phyloP scores from a whole-genome alignment of 1,140 invertebrate genomes.

The Pseudobourletiella spinata region DNA sequence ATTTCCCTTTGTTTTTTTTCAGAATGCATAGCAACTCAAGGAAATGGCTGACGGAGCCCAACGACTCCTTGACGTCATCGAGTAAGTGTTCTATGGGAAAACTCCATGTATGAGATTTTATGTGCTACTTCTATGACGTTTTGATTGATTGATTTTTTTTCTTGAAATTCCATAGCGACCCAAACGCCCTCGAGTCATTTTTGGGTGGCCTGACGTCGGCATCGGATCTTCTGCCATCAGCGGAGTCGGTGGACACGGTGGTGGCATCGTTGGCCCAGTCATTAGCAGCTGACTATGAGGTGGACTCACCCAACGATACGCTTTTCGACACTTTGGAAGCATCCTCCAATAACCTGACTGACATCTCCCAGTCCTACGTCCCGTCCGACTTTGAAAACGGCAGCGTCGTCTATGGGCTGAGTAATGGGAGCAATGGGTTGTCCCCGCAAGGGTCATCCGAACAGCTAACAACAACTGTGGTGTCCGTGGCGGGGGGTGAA shows the following conservation, averaged over 20 bases:
- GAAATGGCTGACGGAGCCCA: conserved; percentile 36
- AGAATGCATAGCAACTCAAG: conserved; percentile 30
- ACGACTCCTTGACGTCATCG: conserved; percentile 36
- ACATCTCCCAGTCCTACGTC: conserved; percentile 35
- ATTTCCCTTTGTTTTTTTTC: too few relatives aligned
- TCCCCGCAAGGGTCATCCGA: background rate
- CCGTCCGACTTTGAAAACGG: conserved; percentile 32
- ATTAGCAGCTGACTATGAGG: conserved; percentile 29
- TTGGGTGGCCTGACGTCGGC: conserved; percentile 29
- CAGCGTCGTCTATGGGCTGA: conserved; percentile 13
- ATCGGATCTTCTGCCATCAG: conserved; percentile 22
- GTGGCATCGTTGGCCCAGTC: conserved; percentile 30
- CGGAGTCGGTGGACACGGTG: conserved; percentile 30
- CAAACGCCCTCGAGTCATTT: conserved; percentile 35
- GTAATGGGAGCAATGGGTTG: conserved; percentile 12
- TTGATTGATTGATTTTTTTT: conserved; percentile 15
- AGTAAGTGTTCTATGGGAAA: conserved; percentile 22
- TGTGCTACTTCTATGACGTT: background rate
- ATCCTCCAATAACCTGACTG: conserved; percentile 32
- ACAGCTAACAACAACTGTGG: background rate
- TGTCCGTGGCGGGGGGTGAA: background rate
- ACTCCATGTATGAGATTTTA: background rate
- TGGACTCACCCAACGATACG: conserved; percentile 35
- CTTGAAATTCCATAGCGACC: too few relatives aligned
- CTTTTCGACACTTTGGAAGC: conserved; percentile 27